Evolutionary conservation across 2,797 vertebrate species (phyloP), one percentile per base, ranked within the genome.

Genomic region (Notoglanidium macrostoma): DNA sequence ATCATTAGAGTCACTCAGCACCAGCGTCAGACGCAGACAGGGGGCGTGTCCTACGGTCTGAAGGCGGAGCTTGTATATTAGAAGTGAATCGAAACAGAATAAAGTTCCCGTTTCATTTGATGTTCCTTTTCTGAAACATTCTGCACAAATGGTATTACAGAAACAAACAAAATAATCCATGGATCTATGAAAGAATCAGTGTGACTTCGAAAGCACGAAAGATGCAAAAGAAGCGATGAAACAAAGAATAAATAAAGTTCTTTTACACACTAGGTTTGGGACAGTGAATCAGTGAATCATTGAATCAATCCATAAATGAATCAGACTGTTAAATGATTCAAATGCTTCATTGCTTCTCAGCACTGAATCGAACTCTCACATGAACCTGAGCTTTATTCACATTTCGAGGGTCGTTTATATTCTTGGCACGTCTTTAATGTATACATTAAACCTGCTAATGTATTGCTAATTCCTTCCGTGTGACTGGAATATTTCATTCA

Each of bases 371-470:
- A 63, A n/a, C 35, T n/a, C 40, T 44, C 5, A 44, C 59, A n/a
- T 19, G 35, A n/a, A 12, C 0, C 4, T 17, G 17, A 57, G 32
- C 21, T 82, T 82, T 1, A 63, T 29, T 80, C 35, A 5, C 35
- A 61, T n/a, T 49, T 49, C 0, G 0, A 17, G 79, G n/a, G 35
- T 63, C 23, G 10, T 82, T 65, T 49, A n/a, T 49, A 19, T 82
- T 65, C 59, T n/a, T 82, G 59, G 9, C 57, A 29, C 6, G 26
- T 49, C 59, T 49, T 82, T 82, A 65, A 82, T 29, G 57, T 49
- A 29, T n/a, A 82, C 59, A 82, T 10, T 82, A 46, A 63, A n/a
- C 2, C 78, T 81, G 78, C 35, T 44, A 61, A 81, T 63, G 79
- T 32, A 4, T 54, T 17, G n/a, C 74, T 77, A 77, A 77, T 77